Percentiles rank a stretch among this genome's conserved stretches.
Evolutionary conservation across 2,888 invertebrate genomes (phyloP).

Genomic region (Limnephilus auricula): DNA sequence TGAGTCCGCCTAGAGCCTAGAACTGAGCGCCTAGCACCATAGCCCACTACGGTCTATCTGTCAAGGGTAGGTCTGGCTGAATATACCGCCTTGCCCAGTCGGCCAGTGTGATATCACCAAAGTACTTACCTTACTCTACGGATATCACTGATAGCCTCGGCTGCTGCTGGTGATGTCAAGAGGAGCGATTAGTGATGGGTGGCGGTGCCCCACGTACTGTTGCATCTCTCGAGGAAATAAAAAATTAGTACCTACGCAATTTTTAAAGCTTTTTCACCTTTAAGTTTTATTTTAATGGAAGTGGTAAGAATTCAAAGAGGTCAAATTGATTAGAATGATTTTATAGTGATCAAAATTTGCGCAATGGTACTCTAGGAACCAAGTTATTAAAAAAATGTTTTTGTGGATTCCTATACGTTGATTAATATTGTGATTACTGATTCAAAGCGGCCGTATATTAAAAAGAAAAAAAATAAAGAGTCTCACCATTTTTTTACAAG

Average conservation of each 20-base stretch:
- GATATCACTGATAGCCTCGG: neutral
- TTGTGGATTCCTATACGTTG: no score
- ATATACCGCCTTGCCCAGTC: neutral
- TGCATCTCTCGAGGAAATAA: neutral
- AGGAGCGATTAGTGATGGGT: neutral
- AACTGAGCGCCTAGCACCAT: neutral
- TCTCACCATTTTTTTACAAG: no score
- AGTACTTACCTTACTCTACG: no score
- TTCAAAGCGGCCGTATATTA: no score
- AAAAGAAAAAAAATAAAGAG: no score
- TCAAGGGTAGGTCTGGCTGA: conserved; percentile 31
- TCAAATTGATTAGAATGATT: no score
- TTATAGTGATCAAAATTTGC: no score
- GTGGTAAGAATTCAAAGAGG: neutral
- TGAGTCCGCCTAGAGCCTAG: neutral
- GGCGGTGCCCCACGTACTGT: neutral
- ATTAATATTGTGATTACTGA: no score
- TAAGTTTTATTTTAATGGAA: no score
- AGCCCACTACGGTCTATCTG: neutral
- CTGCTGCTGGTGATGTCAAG: neutral
- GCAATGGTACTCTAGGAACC: no score
- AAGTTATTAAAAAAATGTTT: no score
- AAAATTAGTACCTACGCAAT: neutral
- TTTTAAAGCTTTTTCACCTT: neutral
- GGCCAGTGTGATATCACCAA: neutral